phyloP scores from a whole-genome alignment of 2,113 vertebrate species.

The Drymodes brunneopygia region DNA sequence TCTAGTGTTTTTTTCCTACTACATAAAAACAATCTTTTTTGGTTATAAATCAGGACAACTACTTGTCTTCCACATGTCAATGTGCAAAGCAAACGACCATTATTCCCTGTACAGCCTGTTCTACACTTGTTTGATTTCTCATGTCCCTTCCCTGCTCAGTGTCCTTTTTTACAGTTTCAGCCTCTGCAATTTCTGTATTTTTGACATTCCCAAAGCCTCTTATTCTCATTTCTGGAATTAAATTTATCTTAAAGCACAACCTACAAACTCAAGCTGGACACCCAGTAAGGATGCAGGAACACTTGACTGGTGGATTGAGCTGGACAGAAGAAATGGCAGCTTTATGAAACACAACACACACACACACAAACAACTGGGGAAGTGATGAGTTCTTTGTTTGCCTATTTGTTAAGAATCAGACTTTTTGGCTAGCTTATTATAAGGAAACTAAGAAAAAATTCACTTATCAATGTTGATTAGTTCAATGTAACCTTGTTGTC shows the following conservation, averaged over 20 bases:
- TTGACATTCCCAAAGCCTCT: neutral
- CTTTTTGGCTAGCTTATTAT: neutral
- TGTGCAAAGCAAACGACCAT: neutral
- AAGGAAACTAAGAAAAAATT: neutral
- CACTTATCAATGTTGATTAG: neutral
- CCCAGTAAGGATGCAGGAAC: neutral
- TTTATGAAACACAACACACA: neutral
- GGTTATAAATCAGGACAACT: neutral
- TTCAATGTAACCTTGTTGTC: neutral
- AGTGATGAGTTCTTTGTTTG: neutral
- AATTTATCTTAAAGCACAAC: neutral
- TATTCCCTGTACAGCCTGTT: neutral
- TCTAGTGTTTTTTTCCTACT: neutral
- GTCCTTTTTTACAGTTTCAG: neutral
- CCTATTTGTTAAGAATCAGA: neutral
- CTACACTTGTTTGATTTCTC: neutral
- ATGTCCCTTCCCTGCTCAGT: neutral
- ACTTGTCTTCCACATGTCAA: neutral
- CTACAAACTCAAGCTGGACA: neutral
- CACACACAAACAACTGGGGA: neutral
- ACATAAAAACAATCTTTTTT: neutral
- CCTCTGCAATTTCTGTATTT: neutral
- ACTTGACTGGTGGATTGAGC: neutral
- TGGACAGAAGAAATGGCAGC: neutral
- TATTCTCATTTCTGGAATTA: neutral